Evolutionary conservation across 1,140 invertebrate species (phyloP).

Genomic region (Ips typographus): DNA sequence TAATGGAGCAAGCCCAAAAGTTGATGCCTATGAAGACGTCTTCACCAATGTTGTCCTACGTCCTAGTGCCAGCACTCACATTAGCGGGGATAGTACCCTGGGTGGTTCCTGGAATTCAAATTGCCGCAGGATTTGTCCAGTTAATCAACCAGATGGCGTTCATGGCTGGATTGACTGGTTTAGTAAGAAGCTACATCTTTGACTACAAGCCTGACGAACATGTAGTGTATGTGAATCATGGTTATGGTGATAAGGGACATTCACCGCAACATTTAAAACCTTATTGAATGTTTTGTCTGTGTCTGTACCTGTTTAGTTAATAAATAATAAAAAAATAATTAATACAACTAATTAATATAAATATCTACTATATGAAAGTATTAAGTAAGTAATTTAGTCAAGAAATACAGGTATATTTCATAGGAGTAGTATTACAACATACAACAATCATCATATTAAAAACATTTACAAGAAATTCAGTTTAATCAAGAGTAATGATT

Average conservation of each 20-base stretch:
- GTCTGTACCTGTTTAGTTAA: too few species aligned
- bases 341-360: too few species aligned
- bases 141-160: constrained; percentile 51
- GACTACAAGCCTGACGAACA: constrained; percentile 46
- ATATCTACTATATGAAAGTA: too few species aligned
- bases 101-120: constrained; percentile 47
- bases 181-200: constrained; percentile 49
- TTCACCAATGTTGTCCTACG: constrained; percentile 38
- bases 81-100: constrained; percentile 49
- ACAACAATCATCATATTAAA: too few species aligned
- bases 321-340: too few species aligned
- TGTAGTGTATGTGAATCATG: constrained; percentile 50
- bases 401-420: too few species aligned
- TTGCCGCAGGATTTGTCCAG: constrained; percentile 45
- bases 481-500: too few species aligned
- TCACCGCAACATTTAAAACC: neutral
- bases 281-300: neutral
- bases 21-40: constrained; percentile 34
- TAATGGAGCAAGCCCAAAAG: constrained; percentile 23
- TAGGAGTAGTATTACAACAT: too few species aligned
- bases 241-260: constrained; percentile 42
- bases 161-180: constrained; percentile 40
- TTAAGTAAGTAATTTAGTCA: too few species aligned
- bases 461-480: too few species aligned
- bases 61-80: constrained; percentile 45